phyloP scores from a whole-genome alignment of 2,888 invertebrate species.

The Tenthredo amoena region DNA sequence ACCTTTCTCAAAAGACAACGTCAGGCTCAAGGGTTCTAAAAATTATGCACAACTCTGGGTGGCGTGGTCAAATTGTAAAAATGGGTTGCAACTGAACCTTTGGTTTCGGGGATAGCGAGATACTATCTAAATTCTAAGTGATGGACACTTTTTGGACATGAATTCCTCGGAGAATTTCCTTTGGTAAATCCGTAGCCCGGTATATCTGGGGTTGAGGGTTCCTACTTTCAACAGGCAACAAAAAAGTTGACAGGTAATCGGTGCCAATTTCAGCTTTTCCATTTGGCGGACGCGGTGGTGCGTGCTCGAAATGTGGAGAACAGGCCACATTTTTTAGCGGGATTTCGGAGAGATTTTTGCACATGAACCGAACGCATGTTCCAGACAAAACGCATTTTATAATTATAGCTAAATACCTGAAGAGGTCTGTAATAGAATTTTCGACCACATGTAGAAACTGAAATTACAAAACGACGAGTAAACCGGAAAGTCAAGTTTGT shows the following conservation, averaged over 20 bases:
- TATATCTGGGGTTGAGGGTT: background rate
- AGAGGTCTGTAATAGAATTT: background rate
- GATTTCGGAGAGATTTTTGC: background rate
- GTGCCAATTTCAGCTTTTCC: background rate
- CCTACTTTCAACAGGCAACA: background rate
- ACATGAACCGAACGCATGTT: background rate
- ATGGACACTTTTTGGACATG: background rate
- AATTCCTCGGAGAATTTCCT: background rate
- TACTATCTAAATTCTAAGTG: background rate
- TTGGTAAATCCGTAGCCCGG: background rate
- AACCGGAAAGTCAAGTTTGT: constrained; percentile 1
- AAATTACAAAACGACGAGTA: background rate
- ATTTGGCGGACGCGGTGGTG: background rate
- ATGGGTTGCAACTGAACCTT: background rate
- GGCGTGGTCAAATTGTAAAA: background rate
- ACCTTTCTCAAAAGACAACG: background rate
- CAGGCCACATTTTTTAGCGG: background rate
- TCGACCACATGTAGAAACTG: background rate
- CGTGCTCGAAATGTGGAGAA: background rate
- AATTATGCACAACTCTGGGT: background rate
- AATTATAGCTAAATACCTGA: background rate
- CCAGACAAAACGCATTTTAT: background rate
- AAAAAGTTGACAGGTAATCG: background rate
- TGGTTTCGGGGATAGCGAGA: background rate
- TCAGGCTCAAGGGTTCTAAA: too few relatives aligned